These are phyloP conservation scores for Cistogaster globosa DNA, from an alignment of 2,888 invertebrate species.

Conservation along the genomic window DNA sequence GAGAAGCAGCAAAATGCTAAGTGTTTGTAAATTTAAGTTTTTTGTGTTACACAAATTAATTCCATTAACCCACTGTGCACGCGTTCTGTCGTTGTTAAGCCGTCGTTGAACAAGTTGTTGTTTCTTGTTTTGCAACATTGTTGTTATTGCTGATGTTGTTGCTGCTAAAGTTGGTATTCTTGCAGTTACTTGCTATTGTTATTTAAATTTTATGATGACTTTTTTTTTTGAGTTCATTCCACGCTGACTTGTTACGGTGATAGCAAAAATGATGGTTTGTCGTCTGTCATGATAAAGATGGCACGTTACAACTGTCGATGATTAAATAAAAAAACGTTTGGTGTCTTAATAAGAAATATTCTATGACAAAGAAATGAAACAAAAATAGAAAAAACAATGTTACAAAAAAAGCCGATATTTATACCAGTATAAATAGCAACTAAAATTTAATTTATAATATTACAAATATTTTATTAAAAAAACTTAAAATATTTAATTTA, in stretches of 20 bases:
- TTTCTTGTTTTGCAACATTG: slow-evolving; percentile 21
- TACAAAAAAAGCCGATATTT: neutral
- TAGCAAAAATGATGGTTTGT: slow-evolving; percentile 62
- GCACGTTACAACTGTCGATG: slow-evolving; percentile 72
- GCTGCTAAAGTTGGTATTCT: slow-evolving; percentile 16
- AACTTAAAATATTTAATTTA: no score
- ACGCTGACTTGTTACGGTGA: slow-evolving; percentile 15
- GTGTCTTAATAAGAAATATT: slow-evolving; percentile 57
- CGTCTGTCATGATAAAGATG: slow-evolving; percentile 72
- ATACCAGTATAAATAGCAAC: neutral
- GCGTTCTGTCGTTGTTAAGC: slow-evolving; percentile 17
- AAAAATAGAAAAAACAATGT: neutral
- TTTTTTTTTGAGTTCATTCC: slow-evolving; percentile 6
- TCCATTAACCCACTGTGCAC: slow-evolving; percentile 28
- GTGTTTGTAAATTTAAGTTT: no score
- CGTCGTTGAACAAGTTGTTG: slow-evolving; percentile 46
- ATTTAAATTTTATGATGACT: slow-evolving; percentile 50
- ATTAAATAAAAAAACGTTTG: slow-evolving; percentile 66
- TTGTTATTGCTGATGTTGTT: slow-evolving; percentile 37
- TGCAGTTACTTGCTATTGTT: slow-evolving; percentile 24
- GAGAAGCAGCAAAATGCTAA: no score
- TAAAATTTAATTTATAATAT: neutral
- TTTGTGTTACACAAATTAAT: no score
- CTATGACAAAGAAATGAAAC: slow-evolving; percentile 6
- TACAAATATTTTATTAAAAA: neutral